Evolutionary conservation across 2,113 vertebrate species (phyloP).

Genomic region (Syngnathus floridae): DNA sequence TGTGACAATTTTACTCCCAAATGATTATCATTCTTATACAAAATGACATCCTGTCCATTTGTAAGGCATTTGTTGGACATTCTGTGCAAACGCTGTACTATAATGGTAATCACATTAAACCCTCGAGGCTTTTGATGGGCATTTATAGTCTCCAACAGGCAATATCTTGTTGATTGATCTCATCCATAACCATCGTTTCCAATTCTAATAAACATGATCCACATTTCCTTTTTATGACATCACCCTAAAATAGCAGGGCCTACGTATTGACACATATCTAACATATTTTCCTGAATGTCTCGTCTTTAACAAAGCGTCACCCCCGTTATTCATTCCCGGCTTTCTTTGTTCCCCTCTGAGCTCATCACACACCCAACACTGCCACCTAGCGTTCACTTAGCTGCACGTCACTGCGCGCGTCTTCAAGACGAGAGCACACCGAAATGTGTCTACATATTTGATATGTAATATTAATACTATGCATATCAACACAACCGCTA

Average conservation of each 20-base stretch:
- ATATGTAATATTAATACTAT: too few relatives aligned
- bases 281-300: slow-evolving; percentile 42
- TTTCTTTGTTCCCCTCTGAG: slow-evolving; percentile 60
- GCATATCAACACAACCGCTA: too few relatives aligned
- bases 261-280: not conserved
- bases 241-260: too few relatives aligned
- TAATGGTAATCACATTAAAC: slow-evolving; percentile 31
- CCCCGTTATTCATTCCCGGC: slow-evolving; percentile 20
- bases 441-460: too few relatives aligned
- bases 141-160: not conserved
- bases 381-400: slow-evolving; percentile 67
- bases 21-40: not conserved
- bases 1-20: not conserved
- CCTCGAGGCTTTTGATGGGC: slow-evolving; percentile 12
- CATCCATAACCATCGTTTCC: not conserved
- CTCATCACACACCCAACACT: slow-evolving; percentile 60
- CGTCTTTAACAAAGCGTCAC: slow-evolving; percentile 24
- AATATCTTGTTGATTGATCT: slow-evolving; percentile 23
- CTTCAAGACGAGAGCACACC: too few relatives aligned
- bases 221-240: not conserved
- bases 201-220: not conserved
- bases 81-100: slow-evolving; percentile 1
- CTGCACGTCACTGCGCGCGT: not conserved
- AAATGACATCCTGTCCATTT: not conserved
- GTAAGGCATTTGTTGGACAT: not conserved